These are phyloP conservation scores for Scophthalmus maximus DNA, from an alignment of 2,113 vertebrate genomes.

Conservation along the genomic window DNA sequence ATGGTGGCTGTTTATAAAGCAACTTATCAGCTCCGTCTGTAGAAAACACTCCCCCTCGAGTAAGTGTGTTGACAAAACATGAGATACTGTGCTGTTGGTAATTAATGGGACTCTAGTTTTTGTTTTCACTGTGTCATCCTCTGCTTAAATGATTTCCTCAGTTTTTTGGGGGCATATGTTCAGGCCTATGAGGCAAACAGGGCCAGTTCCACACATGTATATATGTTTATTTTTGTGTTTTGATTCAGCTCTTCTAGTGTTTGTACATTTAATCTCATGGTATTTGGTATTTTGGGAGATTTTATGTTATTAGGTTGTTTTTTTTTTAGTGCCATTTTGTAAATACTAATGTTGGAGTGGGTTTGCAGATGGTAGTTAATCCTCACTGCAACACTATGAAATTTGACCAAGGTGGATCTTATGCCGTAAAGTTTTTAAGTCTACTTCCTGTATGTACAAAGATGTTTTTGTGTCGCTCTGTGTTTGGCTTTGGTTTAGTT, in stretches of 20 bases:
- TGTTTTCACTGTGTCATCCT: background rate
- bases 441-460: background rate
- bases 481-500: background rate
- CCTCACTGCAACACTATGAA: background rate
- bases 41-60: conserved; percentile 15
- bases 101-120: background rate
- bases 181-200: too few species aligned
- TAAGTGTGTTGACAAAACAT: conserved; percentile 56
- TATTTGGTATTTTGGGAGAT: too few species aligned
- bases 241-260: background rate
- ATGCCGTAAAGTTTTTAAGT: background rate
- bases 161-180: background rate
- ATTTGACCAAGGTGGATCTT: background rate
- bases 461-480: background rate
- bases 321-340: background rate
- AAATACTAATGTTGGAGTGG: background rate
- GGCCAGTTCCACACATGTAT: background rate
- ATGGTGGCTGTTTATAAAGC: conserved; percentile 29
- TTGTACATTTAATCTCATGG: too few species aligned
- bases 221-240: background rate
- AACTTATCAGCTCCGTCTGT: conserved; percentile 19
- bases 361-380: background rate
- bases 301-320: too few species aligned
- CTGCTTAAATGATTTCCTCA: background rate
- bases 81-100: background rate